Percentiles rank a stretch among this genome's conserved stretches.
phyloP scores from a whole-genome alignment of 2,113 vertebrate species.

The Lasiurus borealis region DNA sequence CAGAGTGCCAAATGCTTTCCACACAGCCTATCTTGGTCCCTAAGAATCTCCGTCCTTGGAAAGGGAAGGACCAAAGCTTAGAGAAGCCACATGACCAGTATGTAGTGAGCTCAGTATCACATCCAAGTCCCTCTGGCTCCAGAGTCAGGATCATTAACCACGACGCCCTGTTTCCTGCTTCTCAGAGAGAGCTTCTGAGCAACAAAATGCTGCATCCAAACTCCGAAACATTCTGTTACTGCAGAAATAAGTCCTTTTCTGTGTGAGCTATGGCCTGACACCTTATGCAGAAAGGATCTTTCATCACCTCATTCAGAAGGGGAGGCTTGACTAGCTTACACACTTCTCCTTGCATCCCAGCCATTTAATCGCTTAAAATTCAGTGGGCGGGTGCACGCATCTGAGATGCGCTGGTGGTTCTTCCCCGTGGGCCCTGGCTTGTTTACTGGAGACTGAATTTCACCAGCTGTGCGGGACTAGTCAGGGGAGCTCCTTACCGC shows the following conservation, averaged over 20 bases:
- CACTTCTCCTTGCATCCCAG: constrained; percentile 12
- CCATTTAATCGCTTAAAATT: constrained; percentile 38
- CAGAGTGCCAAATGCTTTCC: neutral
- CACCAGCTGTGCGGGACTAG: neutral
- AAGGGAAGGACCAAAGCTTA: neutral
- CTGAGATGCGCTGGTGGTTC: constrained; percentile 19
- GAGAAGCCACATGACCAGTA: neutral
- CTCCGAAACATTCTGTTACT: neutral
- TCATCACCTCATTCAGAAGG: constrained; percentile 13
- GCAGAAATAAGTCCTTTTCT: neutral
- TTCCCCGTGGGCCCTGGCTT: neutral
- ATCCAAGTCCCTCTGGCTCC: neutral
- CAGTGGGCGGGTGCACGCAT: neutral
- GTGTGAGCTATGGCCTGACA: neutral
- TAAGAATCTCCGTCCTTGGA: neutral
- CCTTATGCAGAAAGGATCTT: neutral
- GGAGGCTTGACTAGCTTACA: neutral
- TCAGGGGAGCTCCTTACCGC: neutral
- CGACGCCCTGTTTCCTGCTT: neutral
- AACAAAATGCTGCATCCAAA: neutral
- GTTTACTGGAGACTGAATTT: constrained; percentile 10
- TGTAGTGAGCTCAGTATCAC: neutral
- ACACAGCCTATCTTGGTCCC: neutral
- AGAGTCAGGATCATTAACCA: neutral
- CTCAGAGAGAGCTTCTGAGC: neutral